A percentile compares a stretch with the other conserved stretches of the same genome.
Evolutionary conservation across 2,888 invertebrate species (phyloP).

Genomic region (Tipula vernalis): DNA sequence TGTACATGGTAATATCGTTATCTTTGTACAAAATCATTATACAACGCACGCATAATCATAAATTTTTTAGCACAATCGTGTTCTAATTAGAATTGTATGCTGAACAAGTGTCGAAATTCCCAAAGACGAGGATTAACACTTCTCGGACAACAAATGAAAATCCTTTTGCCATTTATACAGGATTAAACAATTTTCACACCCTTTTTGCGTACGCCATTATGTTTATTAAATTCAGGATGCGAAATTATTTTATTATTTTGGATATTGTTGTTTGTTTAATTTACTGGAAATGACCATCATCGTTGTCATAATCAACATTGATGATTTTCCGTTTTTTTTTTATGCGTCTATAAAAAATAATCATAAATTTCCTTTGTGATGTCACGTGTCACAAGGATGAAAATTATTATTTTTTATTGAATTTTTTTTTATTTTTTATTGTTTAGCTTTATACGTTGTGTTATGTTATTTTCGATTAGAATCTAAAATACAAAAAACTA

Average conservation of each 20-base stretch:
- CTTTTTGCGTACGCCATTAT: background rate
- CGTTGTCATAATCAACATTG: background rate
- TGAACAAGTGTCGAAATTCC: background rate
- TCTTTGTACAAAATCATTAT: no score
- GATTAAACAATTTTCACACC: background rate
- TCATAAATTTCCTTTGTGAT: background rate
- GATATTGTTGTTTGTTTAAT: background rate
- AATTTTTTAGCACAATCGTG: no score
- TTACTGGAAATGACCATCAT: background rate
- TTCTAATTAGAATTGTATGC: no score
- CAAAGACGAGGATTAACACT: background rate
- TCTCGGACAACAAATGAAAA: background rate
- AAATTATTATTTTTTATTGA: conserved; percentile 4
- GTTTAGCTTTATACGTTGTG: no score
- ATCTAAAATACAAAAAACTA: background rate
- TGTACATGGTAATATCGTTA: no score
- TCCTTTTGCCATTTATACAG: background rate
- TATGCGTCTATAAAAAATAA: background rate
- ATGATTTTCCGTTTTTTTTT: background rate
- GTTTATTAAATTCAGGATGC: background rate
- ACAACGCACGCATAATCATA: no score
- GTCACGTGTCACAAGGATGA: background rate
- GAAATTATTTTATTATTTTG: background rate
- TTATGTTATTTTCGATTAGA: background rate
- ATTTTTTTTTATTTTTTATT: no score